Evolutionary conservation across 2,797 vertebrate species (phyloP).

Genomic region (Danio tinwini): DNA sequence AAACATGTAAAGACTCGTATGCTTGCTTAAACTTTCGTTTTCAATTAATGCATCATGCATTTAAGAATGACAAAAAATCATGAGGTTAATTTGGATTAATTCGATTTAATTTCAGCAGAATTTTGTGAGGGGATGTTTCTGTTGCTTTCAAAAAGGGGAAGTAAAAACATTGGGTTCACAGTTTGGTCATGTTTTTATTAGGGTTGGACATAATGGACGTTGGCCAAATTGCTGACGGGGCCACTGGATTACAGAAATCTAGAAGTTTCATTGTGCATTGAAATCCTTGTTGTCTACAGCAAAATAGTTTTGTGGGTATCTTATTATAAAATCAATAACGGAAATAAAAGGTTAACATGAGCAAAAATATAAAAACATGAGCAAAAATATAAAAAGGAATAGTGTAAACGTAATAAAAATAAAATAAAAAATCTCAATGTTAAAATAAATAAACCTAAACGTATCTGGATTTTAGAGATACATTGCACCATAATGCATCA

Average conservation of each 20-base stretch:
- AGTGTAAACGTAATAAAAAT: no score
- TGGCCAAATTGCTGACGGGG: constrained; percentile 67
- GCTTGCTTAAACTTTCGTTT: no score
- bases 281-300: constrained; percentile 44
- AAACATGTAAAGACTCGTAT: not conserved
- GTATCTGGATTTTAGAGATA: no score
- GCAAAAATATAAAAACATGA: no score
- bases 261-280: constrained; percentile 62
- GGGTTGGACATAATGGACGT: constrained; percentile 27
- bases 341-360: no score
- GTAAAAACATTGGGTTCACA: constrained; percentile 45
- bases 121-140: constrained; percentile 8
- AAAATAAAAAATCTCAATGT: no score
- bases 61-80: not conserved
- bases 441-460: no score
- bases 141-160: constrained; percentile 46
- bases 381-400: no score
- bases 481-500: no score
- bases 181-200: constrained; percentile 44
- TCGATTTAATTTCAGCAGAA: not conserved
- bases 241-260: no score
- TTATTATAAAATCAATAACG: no score
- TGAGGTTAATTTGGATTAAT: not conserved
- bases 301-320: constrained; percentile 60
- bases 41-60: no score